Conservation (phyloP, 2,113 vertebrate species). For the Grammomys surdaster region DNA sequence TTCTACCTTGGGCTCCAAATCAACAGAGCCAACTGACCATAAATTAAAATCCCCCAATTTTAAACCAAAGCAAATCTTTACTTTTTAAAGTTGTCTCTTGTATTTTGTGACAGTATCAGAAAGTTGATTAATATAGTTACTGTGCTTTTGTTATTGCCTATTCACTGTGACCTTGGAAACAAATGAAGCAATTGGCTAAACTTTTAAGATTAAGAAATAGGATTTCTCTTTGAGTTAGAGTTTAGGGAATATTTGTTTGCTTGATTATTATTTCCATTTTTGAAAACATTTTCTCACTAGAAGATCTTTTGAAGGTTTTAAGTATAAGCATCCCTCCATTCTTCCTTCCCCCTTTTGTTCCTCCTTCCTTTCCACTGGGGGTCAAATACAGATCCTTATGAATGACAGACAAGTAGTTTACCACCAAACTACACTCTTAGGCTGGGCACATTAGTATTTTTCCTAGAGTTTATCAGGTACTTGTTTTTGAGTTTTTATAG, state of each 20-base stretch:
- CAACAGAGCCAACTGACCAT: not conserved
- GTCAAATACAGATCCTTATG: not conserved
- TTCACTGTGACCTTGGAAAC: not conserved
- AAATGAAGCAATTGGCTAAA: not conserved
- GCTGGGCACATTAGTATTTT: not conserved
- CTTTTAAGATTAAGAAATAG: not conserved
- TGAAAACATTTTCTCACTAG: not conserved
- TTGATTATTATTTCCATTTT: not conserved
- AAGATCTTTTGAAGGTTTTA: not conserved
- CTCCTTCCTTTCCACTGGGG: too few species aligned
- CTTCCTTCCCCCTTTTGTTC: not conserved
- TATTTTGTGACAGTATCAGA: not conserved
- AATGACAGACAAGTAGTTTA: not conserved
- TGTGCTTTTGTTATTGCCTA: not conserved
- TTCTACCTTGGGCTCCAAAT: not conserved
- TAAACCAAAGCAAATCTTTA: not conserved
- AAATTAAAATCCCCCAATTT: not conserved
- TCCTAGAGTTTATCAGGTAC: not conserved
- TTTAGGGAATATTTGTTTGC: not conserved
- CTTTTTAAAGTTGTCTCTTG: not conserved
- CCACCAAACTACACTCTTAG: not conserved
- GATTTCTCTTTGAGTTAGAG: not conserved
- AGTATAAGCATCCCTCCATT: not conserved
- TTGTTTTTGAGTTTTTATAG: not conserved
- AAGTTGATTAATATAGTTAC: not conserved